Evolutionary conservation across 2,888 invertebrate genomes (phyloP).

Genomic region (Leptopterna dolabrata): DNA sequence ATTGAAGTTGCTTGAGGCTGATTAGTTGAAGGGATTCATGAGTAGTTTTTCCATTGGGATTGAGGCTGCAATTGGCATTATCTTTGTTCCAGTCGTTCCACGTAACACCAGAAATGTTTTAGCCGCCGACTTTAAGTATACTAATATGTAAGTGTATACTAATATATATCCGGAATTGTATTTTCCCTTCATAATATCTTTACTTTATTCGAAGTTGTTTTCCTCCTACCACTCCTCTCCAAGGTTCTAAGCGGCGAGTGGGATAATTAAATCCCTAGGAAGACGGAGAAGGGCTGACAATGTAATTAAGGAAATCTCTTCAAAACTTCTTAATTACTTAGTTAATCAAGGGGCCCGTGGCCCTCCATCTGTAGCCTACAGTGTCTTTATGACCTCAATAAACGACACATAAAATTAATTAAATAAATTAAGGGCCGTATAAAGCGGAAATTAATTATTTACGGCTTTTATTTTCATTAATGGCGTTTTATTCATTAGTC

Average conservation of each 20-base stretch:
- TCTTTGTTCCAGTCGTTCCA: too few relatives aligned
- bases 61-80: too few relatives aligned
- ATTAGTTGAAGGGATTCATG: too few relatives aligned
- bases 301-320: slow-evolving; percentile 8
- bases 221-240: background rate
- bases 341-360: background rate
- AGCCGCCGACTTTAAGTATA: too few relatives aligned
- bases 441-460: background rate
- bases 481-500: too few relatives aligned
- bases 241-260: background rate
- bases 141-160: too few relatives aligned
- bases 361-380: background rate
- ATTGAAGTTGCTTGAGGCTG: too few relatives aligned
- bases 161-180: background rate
- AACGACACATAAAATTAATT: slow-evolving; percentile 3
- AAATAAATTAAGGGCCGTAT: background rate
- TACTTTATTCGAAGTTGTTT: background rate
- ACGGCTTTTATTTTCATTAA: too few relatives aligned
- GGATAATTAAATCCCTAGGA: background rate
- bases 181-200: background rate
- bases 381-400: slow-evolving; percentile 7
- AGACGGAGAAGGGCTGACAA: background rate
- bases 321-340: slow-evolving; percentile 11
- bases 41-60: too few relatives aligned
- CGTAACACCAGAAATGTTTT: too few relatives aligned